Base-by-base conservation (phyloP, 2,113 vertebrate species). In the Takifugu flavidus region DNA sequence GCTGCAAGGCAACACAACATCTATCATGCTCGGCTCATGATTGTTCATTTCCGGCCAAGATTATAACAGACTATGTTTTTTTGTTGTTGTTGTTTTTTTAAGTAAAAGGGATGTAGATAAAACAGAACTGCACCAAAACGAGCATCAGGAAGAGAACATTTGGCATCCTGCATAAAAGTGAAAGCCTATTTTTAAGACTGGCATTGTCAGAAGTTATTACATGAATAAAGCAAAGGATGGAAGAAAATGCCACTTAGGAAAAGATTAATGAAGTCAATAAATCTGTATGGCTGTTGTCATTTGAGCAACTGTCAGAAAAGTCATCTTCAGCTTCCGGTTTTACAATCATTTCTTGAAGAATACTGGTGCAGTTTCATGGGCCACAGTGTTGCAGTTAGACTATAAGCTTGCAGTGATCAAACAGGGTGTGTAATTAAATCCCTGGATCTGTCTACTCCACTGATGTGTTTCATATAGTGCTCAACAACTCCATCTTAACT, bases 401-500 rank as follows among this genome's bases (percentile, higher is more conserved):
- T 44, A 42, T 46, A 70, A 85, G 79, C 62, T 56, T 13, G 13
- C 63, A 47, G 74, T 54, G 70, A 74, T 69, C 62, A 66, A 56
- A 58, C 65, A 65, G 72, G 49, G 14, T 13, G 44, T 45, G 2
- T 45, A 45, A 45, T 62, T 54, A 51, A 72, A 65, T 80, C 72
- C 51, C 59, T 47, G 45, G 45, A 47, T 47, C 13, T 47, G 45
- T 47, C 45, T 20, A 25, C 6, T 25, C 25, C 20, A 78, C 79
- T 77, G 62, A 65, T 53, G 70, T 59, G 65, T 65, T 66, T 63
- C 57, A 65, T 25, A 54, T 42, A n/a, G 58, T 27, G 20, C 53
- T 70, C 56, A 71, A 79, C 74, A 74, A 84, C 42, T 56, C 50
- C 60, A 27, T 25, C 52, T 51, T 53, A 62, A 69, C 53, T 74